Conservation (phyloP, 2,113 vertebrate species). For the Psephotus haematonotus region DNA sequence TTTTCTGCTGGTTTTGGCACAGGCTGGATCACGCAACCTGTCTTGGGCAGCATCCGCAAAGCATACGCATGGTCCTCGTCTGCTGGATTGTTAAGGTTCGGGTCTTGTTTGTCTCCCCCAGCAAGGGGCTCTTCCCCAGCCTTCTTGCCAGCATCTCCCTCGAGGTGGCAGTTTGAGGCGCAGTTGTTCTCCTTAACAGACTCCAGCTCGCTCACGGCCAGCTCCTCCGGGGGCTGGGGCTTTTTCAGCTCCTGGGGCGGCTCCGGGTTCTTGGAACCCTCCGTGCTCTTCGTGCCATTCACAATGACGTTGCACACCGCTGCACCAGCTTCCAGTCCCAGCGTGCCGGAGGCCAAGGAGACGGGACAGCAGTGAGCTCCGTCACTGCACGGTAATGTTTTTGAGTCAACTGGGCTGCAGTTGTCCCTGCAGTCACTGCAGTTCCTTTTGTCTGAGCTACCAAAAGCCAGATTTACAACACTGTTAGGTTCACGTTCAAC, state of each 20-base stretch:
- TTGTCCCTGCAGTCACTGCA: slow-evolving; percentile 80
- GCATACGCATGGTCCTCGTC: slow-evolving; percentile 96
- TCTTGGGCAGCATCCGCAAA: slow-evolving; percentile 91
- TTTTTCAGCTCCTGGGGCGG: slow-evolving; percentile 69
- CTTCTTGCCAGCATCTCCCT: slow-evolving; percentile 85
- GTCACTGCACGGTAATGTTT: slow-evolving; percentile 76
- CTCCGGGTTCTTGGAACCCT: slow-evolving; percentile 75
- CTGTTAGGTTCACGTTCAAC: slow-evolving; percentile 86
- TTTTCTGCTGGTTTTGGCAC: slow-evolving; percentile 96
- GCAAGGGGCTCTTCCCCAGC: slow-evolving; percentile 83
- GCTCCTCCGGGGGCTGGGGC: slow-evolving; percentile 73
- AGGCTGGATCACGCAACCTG: slow-evolving; percentile 97
- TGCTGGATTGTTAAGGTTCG: slow-evolving; percentile 86
- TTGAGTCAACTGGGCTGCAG: slow-evolving; percentile 79
- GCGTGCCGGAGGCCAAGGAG: slow-evolving; percentile 74
- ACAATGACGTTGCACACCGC: slow-evolving; percentile 96
- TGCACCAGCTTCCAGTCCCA: slow-evolving; percentile 75
- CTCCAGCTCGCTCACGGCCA: slow-evolving; percentile 87
- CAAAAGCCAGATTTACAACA: slow-evolving; percentile 79
- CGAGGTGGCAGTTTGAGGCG: slow-evolving; percentile 80
- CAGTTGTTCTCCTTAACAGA: slow-evolving; percentile 98
- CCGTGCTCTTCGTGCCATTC: slow-evolving; percentile 85
- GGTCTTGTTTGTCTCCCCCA: slow-evolving; percentile 86
- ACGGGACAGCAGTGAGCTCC: slow-evolving; percentile 71
- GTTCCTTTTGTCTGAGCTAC: slow-evolving; percentile 76